These are phyloP conservation scores for Trichopria drosophilae DNA, from an alignment of 2,888 invertebrate genomes.

Conservation along the genomic window DNA sequence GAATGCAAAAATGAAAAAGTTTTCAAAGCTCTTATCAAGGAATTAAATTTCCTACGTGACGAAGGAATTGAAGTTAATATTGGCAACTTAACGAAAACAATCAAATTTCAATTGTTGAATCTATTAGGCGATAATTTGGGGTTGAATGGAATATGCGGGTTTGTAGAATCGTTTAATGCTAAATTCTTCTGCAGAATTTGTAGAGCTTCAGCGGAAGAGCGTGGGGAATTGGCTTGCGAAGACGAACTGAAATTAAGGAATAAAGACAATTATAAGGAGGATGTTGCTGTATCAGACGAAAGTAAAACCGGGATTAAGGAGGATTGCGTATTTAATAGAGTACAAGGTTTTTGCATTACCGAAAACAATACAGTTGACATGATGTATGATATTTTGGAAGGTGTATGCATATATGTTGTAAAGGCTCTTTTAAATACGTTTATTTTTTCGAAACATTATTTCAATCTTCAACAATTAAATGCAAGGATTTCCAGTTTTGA, in stretches of 20 bases:
- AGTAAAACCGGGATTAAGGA: conserved; percentile 1
- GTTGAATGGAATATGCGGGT: conserved; percentile 7
- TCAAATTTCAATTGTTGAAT: conserved; percentile 19
- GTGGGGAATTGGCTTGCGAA: not conserved
- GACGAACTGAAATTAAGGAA: not conserved
- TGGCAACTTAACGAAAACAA: not conserved
- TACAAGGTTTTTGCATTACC: not conserved
- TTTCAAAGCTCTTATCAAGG: conserved; percentile 15
- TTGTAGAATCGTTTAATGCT: conserved; percentile 8
- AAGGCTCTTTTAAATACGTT: not conserved
- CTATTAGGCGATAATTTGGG: conserved; percentile 4
- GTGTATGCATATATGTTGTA: conserved; percentile 4
- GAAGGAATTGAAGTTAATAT: conserved; percentile 14
- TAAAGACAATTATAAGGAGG: not conserved
- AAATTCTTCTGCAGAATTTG: conserved; percentile 2
- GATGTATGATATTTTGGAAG: conserved; percentile 8
- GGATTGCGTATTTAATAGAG: not conserved
- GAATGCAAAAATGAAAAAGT: conserved; percentile 13
- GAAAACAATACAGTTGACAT: conserved; percentile 4
- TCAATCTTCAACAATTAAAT: not conserved
- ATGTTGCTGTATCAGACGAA: not conserved
- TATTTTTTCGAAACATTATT: not conserved
- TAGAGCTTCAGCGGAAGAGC: not conserved
- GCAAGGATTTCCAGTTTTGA: not conserved
- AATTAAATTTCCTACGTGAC: conserved; percentile 13